phyloP scores from a whole-genome alignment of 1,140 invertebrate species.

The Drosophila repletoides region DNA sequence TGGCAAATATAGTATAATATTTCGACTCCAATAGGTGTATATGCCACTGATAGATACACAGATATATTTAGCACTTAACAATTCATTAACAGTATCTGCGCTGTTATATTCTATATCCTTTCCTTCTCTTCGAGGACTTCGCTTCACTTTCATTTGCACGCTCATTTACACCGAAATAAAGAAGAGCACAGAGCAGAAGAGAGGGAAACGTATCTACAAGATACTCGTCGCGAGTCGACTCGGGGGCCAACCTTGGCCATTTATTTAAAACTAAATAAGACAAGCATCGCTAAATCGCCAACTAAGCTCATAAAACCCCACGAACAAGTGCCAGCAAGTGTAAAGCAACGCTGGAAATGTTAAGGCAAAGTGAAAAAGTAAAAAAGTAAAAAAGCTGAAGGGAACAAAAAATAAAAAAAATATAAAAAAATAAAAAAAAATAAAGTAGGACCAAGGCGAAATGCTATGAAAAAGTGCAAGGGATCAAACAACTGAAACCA shows the following conservation, averaged over 20 bases:
- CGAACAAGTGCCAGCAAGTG: constrained; percentile 66
- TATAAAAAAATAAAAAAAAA: constrained; percentile 18
- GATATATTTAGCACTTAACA: neutral
- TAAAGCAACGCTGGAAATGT: constrained; percentile 68
- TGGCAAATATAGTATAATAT: no score
- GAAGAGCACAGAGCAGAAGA: neutral
- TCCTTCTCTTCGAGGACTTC: constrained; percentile 6
- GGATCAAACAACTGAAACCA: constrained; percentile 70
- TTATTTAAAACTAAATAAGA: constrained; percentile 80
- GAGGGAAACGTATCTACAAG: neutral
- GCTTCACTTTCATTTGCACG: constrained; percentile 4
- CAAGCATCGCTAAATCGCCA: constrained; percentile 78
- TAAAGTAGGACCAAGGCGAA: constrained; percentile 30
- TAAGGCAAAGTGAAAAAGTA: constrained; percentile 47
- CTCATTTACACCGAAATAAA: constrained; percentile 31
- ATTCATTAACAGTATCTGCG: neutral
- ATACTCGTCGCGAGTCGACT: neutral
- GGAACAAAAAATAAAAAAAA: constrained; percentile 21
- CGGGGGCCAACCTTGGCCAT: constrained; percentile 52
- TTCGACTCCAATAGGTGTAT: no score
- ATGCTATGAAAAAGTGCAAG: constrained; percentile 74
- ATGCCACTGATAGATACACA: neutral
- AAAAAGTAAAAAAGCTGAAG: constrained; percentile 12
- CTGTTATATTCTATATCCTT: no score
- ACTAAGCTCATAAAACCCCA: constrained; percentile 75